A percentile compares a stretch with the other conserved stretches of the same genome.
Evolutionary conservation across 1,140 invertebrate species (phyloP).

Genomic region (Drosophila melanica): DNA sequence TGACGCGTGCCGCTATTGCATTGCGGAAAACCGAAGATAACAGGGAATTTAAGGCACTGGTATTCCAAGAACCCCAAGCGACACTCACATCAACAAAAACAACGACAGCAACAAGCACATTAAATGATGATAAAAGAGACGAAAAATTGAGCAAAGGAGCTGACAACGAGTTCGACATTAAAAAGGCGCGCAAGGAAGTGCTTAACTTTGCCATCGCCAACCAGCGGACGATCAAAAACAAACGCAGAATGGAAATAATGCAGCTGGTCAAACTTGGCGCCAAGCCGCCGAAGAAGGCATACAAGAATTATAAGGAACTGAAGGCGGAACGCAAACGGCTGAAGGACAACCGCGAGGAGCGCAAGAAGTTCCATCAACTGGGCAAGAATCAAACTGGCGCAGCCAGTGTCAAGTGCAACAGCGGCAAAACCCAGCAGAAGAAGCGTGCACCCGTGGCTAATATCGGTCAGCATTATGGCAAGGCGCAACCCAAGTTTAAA

Average conservation of each 20-base stretch:
- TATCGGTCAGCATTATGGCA: constrained; percentile 79
- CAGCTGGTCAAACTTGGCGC: constrained; percentile 87
- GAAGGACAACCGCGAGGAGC: constrained; percentile 74
- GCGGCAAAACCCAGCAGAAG: constrained; percentile 77
- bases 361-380: constrained; percentile 84
- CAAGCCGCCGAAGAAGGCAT: constrained; percentile 86
- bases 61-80: constrained; percentile 59
- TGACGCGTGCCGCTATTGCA: constrained; percentile 68
- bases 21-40: constrained; percentile 43
- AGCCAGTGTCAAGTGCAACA: constrained; percentile 83
- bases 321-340: constrained; percentile 82
- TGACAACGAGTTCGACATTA: constrained; percentile 85
- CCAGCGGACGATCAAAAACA: constrained; percentile 86
- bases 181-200: constrained; percentile 86
- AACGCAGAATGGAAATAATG: constrained; percentile 86
- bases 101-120: not conserved
- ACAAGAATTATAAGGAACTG: constrained; percentile 86
- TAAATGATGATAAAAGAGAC: not conserved
- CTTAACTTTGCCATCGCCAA: constrained; percentile 87
- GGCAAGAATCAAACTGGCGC: constrained; percentile 85
- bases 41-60: constrained; percentile 51
- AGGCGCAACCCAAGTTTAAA: constrained; percentile 74
- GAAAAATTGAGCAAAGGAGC: not conserved
- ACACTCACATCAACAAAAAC: constrained; percentile 5
- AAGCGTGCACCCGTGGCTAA: constrained; percentile 72